phyloP scores from a whole-genome alignment of 2,797 vertebrate genomes.

The Schizothorax lantsangensis region DNA sequence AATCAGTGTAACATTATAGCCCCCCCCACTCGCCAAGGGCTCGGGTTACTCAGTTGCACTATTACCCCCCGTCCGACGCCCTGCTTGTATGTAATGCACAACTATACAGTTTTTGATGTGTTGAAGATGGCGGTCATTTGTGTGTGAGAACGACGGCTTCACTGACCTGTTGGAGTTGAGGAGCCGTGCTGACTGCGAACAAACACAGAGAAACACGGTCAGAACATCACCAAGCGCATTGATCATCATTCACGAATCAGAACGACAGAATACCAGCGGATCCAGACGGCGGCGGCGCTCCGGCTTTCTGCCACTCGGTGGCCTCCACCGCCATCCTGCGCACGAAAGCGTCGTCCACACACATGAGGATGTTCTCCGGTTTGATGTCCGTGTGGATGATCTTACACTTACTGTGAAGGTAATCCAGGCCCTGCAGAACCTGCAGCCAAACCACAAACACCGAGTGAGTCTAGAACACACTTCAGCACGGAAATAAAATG shows the following conservation, averaged over 20 bases:
- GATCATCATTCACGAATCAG: not conserved
- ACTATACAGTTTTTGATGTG: not conserved
- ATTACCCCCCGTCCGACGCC: too few species aligned
- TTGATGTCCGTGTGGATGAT: constrained; percentile 99
- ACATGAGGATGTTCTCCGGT: constrained; percentile 98
- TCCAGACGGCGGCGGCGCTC: constrained; percentile 95
- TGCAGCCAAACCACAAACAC: constrained; percentile 61
- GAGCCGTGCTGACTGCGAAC: constrained; percentile 96
- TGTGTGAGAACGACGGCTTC: not conserved
- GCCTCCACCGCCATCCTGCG: constrained; percentile 97
- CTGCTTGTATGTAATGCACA: not conserved
- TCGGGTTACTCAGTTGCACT: too few species aligned
- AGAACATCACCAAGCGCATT: not conserved
- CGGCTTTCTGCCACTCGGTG: constrained; percentile 97
- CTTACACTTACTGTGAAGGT: constrained; percentile 98
- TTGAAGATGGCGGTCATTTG: not conserved
- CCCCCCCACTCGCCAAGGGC: too few species aligned
- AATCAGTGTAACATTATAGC: too few species aligned
- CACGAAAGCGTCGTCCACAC: constrained; percentile 94
- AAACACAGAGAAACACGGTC: constrained; percentile 55
- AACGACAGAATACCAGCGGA: constrained; percentile 86
- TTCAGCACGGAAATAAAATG: not conserved
- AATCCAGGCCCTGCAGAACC: constrained; percentile 98
- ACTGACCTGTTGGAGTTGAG: constrained; percentile 97
- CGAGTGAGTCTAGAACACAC: not conserved